Evolutionary conservation across 2,888 invertebrate genomes (phyloP), one percentile per base, ranked within the genome.

Genomic region (Patella depressa): DNA sequence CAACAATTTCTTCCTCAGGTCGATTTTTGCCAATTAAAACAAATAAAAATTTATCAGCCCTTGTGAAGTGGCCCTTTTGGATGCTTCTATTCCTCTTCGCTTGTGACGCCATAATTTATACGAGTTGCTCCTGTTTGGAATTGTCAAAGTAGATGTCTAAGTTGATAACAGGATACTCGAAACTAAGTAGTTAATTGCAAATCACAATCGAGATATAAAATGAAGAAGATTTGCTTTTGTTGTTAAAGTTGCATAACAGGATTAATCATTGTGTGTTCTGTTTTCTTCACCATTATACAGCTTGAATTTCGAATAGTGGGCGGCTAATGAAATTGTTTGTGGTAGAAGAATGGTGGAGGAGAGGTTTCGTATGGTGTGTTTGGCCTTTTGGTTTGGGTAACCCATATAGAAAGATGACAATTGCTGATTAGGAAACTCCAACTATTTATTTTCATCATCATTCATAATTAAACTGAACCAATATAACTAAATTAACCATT

Each of bases 41-140:
- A 65, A 65, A 65, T 65, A 65, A 19, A 19, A 24, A 65, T 65
- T 65, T 65, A 65, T 65, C 65, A 65, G 65, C 65, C 65, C 65
- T 11, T 19, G 19, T 65, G 19, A 65, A 65, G 11, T 7, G n/a
- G 24, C 19, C 65, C 65, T 19, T 65, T 65, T 19, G 24, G 24
- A 65, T 65, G 65, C 65, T 65, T 65, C 65, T 65, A 19, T n/a
- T 19, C 24, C 24, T 65, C 65, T 19, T 65, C 11, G 65, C 12
- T 65, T 9, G n/a, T 65, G 19, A 19, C 65, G n/a, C 19, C 65
- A 65, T 19, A n/a, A n/a, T n/a, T 19, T 24, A 65, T 24, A 9
- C 24, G 7, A 65, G 19, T 34, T 34, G 34, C 34, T 34, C 34
- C 34, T 34, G 34, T 34, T 34, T 34, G 34, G 34, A 34, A 34